A percentile compares a stretch with the other conserved stretches of the same genome.
phyloP scores from a whole-genome alignment of 2,797 vertebrate species.

The Tokudaia muenninki region DNA sequence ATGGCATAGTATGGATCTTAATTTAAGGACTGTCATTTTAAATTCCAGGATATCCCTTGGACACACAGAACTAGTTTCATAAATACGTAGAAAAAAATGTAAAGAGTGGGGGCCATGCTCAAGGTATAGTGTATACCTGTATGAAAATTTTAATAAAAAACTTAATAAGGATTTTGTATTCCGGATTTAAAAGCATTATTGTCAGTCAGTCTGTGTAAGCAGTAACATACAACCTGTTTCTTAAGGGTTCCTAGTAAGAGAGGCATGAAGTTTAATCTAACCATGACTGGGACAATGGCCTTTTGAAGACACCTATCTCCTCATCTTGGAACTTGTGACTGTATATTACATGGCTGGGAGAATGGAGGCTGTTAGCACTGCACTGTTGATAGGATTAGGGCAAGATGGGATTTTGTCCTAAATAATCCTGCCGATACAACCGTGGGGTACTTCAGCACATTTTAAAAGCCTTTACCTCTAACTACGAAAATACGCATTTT shows the following conservation, averaged over 20 bases:
- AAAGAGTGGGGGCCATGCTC: background rate
- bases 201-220: background rate
- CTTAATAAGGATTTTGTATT: background rate
- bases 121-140: background rate
- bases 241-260: background rate
- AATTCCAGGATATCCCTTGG: slow-evolving; percentile 30
- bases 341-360: background rate
- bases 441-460: background rate
- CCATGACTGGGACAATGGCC: background rate
- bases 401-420: background rate
- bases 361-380: background rate
- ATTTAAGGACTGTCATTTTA: background rate
- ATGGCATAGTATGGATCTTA: background rate
- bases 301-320: background rate
- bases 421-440: background rate
- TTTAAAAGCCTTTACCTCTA: background rate
- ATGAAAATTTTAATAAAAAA: background rate
- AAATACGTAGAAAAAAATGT: background rate
- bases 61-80: background rate
- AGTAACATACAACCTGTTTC: background rate
- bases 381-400: background rate
- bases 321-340: background rate
- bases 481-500: slow-evolving; percentile 38
- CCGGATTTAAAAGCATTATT: background rate
- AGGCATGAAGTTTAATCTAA: background rate